A percentile compares a stretch with the other conserved stretches of the same genome.
Evolutionary conservation across 2,113 vertebrate genomes (phyloP).

Genomic region (Pangasianodon gigas): DNA sequence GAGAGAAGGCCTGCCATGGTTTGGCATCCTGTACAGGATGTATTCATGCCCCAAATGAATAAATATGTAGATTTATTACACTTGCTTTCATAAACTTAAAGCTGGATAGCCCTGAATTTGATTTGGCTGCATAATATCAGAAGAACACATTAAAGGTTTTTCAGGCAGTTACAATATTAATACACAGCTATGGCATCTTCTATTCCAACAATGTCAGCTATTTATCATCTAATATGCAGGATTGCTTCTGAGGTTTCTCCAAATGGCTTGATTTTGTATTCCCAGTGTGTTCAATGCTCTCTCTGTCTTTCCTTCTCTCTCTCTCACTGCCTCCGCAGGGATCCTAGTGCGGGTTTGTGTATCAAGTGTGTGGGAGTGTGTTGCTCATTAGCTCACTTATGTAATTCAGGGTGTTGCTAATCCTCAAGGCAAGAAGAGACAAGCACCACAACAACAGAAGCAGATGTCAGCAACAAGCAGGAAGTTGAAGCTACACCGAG

Average conservation of each 20-base stretch:
- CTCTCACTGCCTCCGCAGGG: constrained; percentile 64
- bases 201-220: constrained; percentile 38
- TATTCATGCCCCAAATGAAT: constrained; percentile 14
- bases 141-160: constrained; percentile 22
- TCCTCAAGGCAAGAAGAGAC: constrained; percentile 73
- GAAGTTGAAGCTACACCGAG: constrained; percentile 33
- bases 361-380: constrained; percentile 39
- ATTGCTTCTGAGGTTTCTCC: constrained; percentile 26
- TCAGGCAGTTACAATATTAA: constrained; percentile 27
- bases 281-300: not conserved
- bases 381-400: constrained; percentile 77
- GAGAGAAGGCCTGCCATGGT: not conserved
- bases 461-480: constrained; percentile 68
- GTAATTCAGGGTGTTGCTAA: constrained; percentile 78
- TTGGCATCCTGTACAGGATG: constrained; percentile 13
- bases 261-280: constrained; percentile 20
- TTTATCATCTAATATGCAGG: constrained; percentile 42
- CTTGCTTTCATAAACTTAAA: constrained; percentile 22
- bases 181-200: constrained; percentile 32
- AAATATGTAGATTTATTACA: constrained; percentile 27
- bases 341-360: constrained; percentile 56
- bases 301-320: constrained; percentile 14
- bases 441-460: constrained; percentile 73
- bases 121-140: constrained; percentile 31
- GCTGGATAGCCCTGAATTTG: not conserved